These are phyloP conservation scores for Urocolius indicus DNA, from an alignment of 2,113 vertebrate species.

Conservation along the genomic window DNA sequence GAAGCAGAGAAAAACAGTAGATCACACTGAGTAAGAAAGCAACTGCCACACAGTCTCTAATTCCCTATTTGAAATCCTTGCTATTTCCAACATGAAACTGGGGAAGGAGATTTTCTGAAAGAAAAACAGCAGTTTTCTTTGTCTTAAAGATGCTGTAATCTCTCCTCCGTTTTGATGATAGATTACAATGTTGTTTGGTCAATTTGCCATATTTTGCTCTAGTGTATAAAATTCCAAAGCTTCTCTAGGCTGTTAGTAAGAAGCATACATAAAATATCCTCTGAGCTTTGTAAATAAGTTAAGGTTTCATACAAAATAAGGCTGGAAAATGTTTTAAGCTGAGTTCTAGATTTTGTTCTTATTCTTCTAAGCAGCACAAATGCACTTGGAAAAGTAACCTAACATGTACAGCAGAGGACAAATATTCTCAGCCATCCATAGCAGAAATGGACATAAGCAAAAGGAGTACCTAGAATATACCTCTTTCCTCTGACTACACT, in stretches of 20 bases:
- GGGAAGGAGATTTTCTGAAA: not conserved
- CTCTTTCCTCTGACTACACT: not conserved
- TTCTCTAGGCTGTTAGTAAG: not conserved
- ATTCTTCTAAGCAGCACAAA: not conserved
- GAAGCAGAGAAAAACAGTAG: not conserved
- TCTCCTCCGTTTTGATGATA: not conserved
- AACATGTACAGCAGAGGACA: not conserved
- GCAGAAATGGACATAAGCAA: not conserved
- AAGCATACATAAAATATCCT: not conserved
- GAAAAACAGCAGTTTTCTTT: not conserved
- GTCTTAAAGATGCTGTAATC: not conserved
- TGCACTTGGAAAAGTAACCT: not conserved
- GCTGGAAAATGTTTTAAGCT: not conserved
- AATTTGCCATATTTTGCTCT: not conserved
- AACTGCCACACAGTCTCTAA: not conserved
- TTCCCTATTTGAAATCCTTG: not conserved
- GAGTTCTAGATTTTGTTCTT: not conserved
- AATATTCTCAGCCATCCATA: not conserved
- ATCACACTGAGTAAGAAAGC: not conserved
- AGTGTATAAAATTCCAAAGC: not conserved
- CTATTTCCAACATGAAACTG: not conserved
- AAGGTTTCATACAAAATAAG: not conserved
- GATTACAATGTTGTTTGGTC: not conserved
- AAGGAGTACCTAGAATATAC: not conserved
- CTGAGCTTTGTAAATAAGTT: not conserved